Conservation (phyloP, 2,113 vertebrate species). For the Dendropsophus ebraccatus region DNA sequence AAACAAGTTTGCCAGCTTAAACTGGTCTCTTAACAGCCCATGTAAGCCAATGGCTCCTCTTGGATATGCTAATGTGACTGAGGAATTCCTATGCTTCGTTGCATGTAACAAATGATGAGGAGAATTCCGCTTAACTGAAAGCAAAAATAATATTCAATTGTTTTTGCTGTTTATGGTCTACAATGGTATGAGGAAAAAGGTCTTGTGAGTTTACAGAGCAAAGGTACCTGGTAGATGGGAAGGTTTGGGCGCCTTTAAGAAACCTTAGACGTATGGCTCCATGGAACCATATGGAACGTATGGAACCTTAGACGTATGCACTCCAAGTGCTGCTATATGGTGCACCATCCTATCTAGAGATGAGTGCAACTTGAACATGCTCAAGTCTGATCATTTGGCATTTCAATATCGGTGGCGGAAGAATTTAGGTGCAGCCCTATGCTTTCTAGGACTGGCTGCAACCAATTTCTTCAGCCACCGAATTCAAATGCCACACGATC, state of each 20-base stretch:
- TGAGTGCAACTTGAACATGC: no score
- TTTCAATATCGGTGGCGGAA: no score
- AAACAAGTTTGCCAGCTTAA: constrained; percentile 55
- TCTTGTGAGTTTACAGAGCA: not conserved
- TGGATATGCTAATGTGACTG: constrained; percentile 52
- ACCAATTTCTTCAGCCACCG: no score
- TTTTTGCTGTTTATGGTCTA: not conserved
- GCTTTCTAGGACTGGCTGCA: no score
- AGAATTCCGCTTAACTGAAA: constrained; percentile 1
- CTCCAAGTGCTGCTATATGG: not conserved
- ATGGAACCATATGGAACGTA: no score
- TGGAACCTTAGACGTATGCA: no score
- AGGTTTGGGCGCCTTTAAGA: not conserved
- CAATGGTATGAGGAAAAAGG: not conserved
- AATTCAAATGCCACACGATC: no score
- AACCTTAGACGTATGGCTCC: no score
- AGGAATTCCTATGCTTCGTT: constrained; percentile 46
- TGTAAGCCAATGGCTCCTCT: not conserved
- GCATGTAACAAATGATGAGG: constrained; percentile 8
- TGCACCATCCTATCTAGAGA: no score
- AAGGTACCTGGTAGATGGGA: not conserved
- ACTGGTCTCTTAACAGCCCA: constrained; percentile 45
- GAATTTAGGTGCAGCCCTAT: no score
- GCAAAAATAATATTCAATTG: not conserved
- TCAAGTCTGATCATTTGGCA: no score